Evolutionary conservation across 2,888 invertebrate species (phyloP).

Genomic region (Noctuana brunneofusca): DNA sequence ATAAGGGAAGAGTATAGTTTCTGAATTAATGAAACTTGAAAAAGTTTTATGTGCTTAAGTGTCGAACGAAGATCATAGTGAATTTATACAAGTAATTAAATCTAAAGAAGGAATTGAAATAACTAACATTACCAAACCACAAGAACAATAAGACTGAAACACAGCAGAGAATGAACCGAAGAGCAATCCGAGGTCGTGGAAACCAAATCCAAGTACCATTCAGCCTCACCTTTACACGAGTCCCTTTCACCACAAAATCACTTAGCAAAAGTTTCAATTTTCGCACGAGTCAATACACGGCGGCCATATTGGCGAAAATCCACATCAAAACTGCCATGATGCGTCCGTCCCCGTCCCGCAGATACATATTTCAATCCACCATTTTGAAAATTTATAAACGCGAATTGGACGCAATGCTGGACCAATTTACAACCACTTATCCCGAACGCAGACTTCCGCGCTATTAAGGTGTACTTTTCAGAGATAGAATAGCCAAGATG

Average conservation of each 20-base stretch:
- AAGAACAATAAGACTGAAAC: neutral
- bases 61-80: neutral
- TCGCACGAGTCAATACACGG: constrained; percentile 46
- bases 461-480: constrained; percentile 35
- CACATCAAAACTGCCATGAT: constrained; percentile 51
- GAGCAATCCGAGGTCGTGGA: constrained; percentile 32
- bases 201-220: constrained; percentile 12
- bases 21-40: neutral
- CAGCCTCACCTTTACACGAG: constrained; percentile 61
- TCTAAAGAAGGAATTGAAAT: neutral
- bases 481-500: constrained; percentile 22
- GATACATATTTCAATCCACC: constrained; percentile 64
- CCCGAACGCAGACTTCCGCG: constrained; percentile 32
- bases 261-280: constrained; percentile 43
- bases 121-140: constrained; percentile 2
- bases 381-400: constrained; percentile 47
- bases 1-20: neutral
- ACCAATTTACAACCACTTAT: constrained; percentile 40
- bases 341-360: constrained; percentile 58
- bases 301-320: constrained; percentile 77
- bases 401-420: constrained; percentile 28
- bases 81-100: neutral
- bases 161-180: neutral
- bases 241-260: constrained; percentile 51
- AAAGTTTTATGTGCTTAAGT: no score